Evolutionary conservation across 2,888 invertebrate genomes (phyloP), one percentile per base, ranked within the genome.

Genomic region (Xylota sylvarum): DNA sequence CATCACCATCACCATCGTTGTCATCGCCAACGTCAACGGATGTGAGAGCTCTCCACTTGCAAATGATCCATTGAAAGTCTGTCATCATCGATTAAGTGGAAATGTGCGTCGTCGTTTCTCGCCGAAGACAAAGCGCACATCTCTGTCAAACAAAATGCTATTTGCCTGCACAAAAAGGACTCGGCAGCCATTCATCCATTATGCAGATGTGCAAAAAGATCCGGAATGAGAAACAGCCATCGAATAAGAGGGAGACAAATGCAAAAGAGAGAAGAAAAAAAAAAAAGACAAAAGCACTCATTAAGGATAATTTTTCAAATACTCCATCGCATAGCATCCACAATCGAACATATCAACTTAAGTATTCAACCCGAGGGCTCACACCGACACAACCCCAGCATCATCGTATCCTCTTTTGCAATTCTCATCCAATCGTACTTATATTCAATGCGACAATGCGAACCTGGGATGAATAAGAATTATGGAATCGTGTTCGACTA

Each of bases 251-350:
- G 10, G 2, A 65, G 19, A 55, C 9, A 43, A 30, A 14, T 30
- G 14, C 43, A 37, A 40, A 43, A 60, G 19, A 56, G 19, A 37
- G 48, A 67, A 50, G 60, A 60, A 73, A 55, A 55, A 67, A 50
- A 65, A 67, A 73, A 55, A 55, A 60, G 46, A 85, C 80, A 86
- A 81, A 81, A 77, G 77, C 60, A 86, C 81, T 86, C 86, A 87
- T 87, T 87, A 87, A 87, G 82, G 83, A 83, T 87, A 87, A 83
- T 87, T 87, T 87, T 83, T 87, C 87, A 87, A 87, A 83, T 87
- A 73, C 77, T 78, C 78, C 86, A 73, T 86, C 72, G 86, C 86
- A 72, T 50, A 73, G 82, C 82, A 82, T 86, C 62, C 72, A 40
- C 67, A 86, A 86, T 86, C 76, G 86, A 86, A 86, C 86, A 81